Percentiles rank a stretch among this genome's conserved stretches.
Evolutionary conservation across 2,888 invertebrate genomes (phyloP).

Genomic region (Agriopis marginaria): DNA sequence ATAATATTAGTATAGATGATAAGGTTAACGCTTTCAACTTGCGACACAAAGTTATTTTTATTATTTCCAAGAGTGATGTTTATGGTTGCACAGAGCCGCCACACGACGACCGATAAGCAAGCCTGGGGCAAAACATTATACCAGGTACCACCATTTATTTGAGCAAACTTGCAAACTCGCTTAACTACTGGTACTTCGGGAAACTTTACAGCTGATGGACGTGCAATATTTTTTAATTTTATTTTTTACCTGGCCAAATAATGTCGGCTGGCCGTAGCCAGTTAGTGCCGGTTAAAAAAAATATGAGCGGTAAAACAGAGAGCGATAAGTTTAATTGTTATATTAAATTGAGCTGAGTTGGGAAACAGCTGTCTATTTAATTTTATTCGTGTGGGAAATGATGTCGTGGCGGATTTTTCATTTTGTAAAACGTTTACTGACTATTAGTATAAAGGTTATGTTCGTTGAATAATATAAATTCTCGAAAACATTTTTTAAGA

Average conservation of each 20-base stretch:
- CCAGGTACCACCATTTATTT: not conserved
- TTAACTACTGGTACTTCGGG: constrained; percentile 46
- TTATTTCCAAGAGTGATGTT: constrained; percentile 63
- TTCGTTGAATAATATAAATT: too few species aligned
- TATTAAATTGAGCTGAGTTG: constrained; percentile 42
- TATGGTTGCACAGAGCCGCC: constrained; percentile 58
- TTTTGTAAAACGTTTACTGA: too few species aligned
- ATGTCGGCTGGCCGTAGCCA: constrained; percentile 24
- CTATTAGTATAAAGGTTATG: too few species aligned
- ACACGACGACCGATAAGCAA: constrained; percentile 55
- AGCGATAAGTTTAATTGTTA: constrained; percentile 46
- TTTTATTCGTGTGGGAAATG: constrained; percentile 29
- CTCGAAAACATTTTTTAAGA: too few species aligned
- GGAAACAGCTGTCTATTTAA: constrained; percentile 37
- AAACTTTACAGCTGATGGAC: constrained; percentile 44
- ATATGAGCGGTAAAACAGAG: constrained; percentile 38
- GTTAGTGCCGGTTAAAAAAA: constrained; percentile 39
- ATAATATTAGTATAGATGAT: too few species aligned
- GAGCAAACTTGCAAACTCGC: constrained; percentile 42
- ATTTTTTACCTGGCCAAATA: constrained; percentile 43
- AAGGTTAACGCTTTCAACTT: constrained; percentile 34
- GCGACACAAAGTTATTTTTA: constrained; percentile 58
- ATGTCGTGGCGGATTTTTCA: not conserved
- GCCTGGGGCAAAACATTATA: constrained; percentile 38
- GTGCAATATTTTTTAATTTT: constrained; percentile 43